Evolutionary conservation across 2,797 vertebrate genomes (phyloP).

Genomic region (Enteromius mattozi): DNA sequence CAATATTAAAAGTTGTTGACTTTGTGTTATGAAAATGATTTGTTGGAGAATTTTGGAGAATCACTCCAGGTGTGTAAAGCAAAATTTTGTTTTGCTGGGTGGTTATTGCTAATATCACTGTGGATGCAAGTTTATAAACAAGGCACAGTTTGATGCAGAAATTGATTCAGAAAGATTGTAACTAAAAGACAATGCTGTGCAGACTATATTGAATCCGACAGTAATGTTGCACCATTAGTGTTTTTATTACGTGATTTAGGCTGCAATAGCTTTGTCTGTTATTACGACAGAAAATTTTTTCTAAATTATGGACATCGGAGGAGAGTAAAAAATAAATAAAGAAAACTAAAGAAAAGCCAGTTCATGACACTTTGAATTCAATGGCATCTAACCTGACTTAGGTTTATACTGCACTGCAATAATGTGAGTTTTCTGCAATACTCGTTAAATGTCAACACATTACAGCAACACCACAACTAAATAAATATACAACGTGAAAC

Average conservation of each 20-base stretch:
- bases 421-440: not conserved
- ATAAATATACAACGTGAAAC: not conserved
- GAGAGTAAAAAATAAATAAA: not conserved
- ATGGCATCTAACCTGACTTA: not conserved
- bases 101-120: not conserved
- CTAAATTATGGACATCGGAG: not conserved
- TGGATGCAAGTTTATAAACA: not conserved
- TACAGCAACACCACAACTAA: not conserved
- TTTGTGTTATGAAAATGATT: not conserved
- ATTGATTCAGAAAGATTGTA: not conserved
- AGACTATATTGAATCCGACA: not conserved
- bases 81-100: not conserved
- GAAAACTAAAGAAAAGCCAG: too few relatives aligned
- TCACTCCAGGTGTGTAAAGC: not conserved
- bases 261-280: not conserved
- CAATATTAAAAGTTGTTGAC: not conserved
- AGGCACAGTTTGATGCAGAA: not conserved
- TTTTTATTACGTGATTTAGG: not conserved
- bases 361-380: not conserved
- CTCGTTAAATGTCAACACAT: not conserved
- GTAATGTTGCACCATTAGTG: not conserved
- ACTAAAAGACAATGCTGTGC: not conserved
- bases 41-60: not conserved
- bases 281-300: not conserved
- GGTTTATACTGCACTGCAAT: not conserved